Percentiles rank a stretch among this genome's conserved stretches.
These are phyloP conservation scores for Drosophila merina DNA, from an alignment of 2,888 invertebrate species.

Conservation along the genomic window DNA sequence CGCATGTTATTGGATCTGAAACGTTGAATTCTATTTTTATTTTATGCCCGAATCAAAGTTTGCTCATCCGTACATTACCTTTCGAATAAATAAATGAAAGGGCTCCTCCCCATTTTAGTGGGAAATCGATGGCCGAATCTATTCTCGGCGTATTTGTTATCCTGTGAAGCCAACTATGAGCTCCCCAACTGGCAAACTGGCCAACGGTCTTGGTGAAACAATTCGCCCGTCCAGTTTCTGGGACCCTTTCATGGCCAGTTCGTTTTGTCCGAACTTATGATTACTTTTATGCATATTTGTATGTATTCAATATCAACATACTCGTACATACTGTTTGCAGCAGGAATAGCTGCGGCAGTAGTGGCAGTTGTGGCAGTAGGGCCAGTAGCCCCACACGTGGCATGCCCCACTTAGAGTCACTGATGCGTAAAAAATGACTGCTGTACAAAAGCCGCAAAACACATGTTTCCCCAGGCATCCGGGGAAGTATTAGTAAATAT, in stretches of 20 bases:
- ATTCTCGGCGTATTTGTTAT: conserved; percentile 16
- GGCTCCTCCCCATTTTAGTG: not conserved
- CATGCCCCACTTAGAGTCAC: conserved; percentile 43
- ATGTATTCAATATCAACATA: conserved; percentile 26
- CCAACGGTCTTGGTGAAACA: conserved; percentile 20
- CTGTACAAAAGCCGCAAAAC: conserved; percentile 64
- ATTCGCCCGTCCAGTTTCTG: conserved; percentile 12
- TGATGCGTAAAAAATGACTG: conserved; percentile 68
- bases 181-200: conserved; percentile 8
- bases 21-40: conserved; percentile 9
- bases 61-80: conserved; percentile 24
- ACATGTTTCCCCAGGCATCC: conserved; percentile 52
- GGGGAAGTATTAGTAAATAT: conserved; percentile 72
- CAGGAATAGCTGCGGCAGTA: not conserved
- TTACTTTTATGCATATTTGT: conserved; percentile 51
- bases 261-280: conserved; percentile 20
- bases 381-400: conserved; percentile 18
- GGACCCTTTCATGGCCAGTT: conserved; percentile 27
- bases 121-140: conserved; percentile 29
- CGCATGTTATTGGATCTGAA: conserved; percentile 3
- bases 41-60: conserved; percentile 4
- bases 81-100: conserved; percentile 18
- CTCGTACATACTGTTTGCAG: conserved; percentile 2
- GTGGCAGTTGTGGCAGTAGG: not conserved
- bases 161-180: conserved; percentile 35